Base-by-base conservation (phyloP, 2,113 vertebrate species). In the Tragelaphus imberbis region DNA sequence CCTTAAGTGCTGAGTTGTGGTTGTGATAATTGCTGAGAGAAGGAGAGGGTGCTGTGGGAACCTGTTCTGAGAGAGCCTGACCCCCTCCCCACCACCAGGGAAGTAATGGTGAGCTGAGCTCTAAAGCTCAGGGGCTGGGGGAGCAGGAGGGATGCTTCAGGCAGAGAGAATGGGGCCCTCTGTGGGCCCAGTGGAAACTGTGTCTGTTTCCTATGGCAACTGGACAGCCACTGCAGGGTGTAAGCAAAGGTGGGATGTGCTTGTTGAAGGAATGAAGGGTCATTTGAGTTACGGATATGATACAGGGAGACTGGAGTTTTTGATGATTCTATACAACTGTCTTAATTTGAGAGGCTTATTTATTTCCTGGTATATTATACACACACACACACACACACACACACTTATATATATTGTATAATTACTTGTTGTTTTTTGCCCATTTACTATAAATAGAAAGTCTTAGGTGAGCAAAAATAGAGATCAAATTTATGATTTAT, bases 331-430 rank as follows among this genome's bases (percentile, higher is more conserved):
- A 44, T 25, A 51, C 33, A 90, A 33, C 47, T 77, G 58, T 84
- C 58, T 90, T 95, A 80, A 86, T 94, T 96, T 93, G 86, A 95
- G 53, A 96, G 89, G 90, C 51, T 75, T n/a, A 81, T 89, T 92
- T 88, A 13, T 89, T 96, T 89, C 16, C 28, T 51, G 36, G 55
- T 92, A 44, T 44, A 44, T 44, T 13, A 68, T 0, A 77, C 0
- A 75, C 1, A 75, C 6, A 75, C 12, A 68, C 5, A 75, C 25
- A 44, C 23, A 75, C n/a, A 79, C 7, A 79, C 30, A 63, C 0
- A 30, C 0, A 75, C 44, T 2, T 16, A 51, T 6, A 21, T 53
- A 7, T 55, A 6, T 68, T 28, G 58, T 51, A 44, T 36, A 40
- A 77, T 49, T 94, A 3, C 71, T 90, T 77, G 30, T 87, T 95